Evolutionary conservation across 2,113 vertebrate species (phyloP).

Genomic region (Cichladusa arquata): DNA sequence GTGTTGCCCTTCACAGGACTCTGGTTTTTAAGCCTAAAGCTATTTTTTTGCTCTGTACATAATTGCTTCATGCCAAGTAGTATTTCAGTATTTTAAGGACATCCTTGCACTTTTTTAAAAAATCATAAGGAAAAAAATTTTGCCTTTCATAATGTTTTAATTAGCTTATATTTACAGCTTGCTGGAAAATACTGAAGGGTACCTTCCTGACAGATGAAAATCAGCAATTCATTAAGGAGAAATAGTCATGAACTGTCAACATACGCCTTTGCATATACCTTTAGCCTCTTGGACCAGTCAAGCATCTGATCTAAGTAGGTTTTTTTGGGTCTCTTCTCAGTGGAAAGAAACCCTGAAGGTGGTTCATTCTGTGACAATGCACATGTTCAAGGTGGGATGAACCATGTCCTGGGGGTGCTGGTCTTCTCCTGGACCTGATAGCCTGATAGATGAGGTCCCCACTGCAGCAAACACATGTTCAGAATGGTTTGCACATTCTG

Average conservation of each 20-base stretch:
- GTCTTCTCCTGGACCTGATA: not conserved
- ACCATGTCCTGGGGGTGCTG: fast-evolving
- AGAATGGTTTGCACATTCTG: not conserved
- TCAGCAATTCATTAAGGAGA: not conserved
- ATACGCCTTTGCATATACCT: not conserved
- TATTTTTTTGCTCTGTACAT: not conserved
- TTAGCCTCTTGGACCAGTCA: not conserved
- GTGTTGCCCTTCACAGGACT: not conserved
- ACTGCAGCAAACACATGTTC: not conserved
- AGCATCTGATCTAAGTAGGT: not conserved
- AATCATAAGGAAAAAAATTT: not conserved
- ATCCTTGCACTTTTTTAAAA: not conserved
- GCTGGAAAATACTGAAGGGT: not conserved
- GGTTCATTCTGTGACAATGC: not conserved
- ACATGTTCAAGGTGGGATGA: not conserved
- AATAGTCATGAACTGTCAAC: not conserved
- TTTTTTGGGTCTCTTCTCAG: not conserved
- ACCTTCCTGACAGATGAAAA: not conserved
- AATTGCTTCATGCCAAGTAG: not conserved
- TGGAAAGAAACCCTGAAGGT: not conserved
- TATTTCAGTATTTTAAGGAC: not conserved
- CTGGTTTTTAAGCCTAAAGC: not conserved
- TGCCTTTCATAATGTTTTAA: not conserved
- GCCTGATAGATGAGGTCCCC: not conserved
- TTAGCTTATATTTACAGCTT: not conserved